A percentile compares a stretch with the other conserved stretches of the same genome.
Evolutionary conservation across 30 jellyfish, hydroid and myxozoan genomes (phyloP).

Genomic region (Turritopsis rubra): DNA sequence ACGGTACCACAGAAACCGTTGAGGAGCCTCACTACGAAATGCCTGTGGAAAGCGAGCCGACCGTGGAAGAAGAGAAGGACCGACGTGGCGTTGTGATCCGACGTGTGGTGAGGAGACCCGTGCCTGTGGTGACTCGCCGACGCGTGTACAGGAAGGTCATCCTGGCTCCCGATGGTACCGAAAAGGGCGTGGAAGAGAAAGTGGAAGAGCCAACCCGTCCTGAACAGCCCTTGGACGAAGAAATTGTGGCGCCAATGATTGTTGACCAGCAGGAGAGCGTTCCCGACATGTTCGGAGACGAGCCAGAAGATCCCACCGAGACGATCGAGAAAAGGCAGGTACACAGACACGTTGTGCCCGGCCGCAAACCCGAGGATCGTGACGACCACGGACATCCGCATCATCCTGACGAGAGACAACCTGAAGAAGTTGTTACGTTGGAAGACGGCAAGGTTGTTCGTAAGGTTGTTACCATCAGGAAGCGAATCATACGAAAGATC

Average conservation of each 20-base stretch:
- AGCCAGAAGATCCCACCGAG: slow-evolving; percentile 23
- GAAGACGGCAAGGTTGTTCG: slow-evolving; percentile 18
- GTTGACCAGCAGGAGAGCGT: slow-evolving; percentile 21
- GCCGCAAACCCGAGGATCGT: background rate
- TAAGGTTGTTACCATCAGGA: slow-evolving; percentile 44
- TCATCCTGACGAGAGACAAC: slow-evolving; percentile 4
- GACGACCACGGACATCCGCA: slow-evolving; percentile 4
- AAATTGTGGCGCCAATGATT: slow-evolving; percentile 12
- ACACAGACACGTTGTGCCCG: slow-evolving; percentile 13
- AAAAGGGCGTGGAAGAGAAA: slow-evolving; percentile 55
- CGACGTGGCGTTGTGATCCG: slow-evolving; percentile 1
- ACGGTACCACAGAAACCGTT: slow-evolving; percentile 39
- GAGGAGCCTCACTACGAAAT: slow-evolving; percentile 70
- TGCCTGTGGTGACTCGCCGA: slow-evolving; percentile 47
- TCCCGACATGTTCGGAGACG: slow-evolving; percentile 25
- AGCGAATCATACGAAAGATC: slow-evolving; percentile 43
- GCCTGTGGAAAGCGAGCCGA: slow-evolving; percentile 52
- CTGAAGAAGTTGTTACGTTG: slow-evolving; percentile 4
- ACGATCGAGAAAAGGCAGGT: slow-evolving; percentile 13
- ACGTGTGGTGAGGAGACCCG: slow-evolving; percentile 27
- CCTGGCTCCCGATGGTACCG: slow-evolving; percentile 61
- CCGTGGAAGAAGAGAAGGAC: slow-evolving; percentile 15
- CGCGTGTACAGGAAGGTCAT: slow-evolving; percentile 43
- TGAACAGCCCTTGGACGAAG: slow-evolving; percentile 20
- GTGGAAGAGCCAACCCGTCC: slow-evolving; percentile 44